Percentiles rank a stretch among this genome's conserved stretches.
phyloP scores from a whole-genome alignment of 2,888 invertebrate species.

The Caenorhabditis macrosperma region DNA sequence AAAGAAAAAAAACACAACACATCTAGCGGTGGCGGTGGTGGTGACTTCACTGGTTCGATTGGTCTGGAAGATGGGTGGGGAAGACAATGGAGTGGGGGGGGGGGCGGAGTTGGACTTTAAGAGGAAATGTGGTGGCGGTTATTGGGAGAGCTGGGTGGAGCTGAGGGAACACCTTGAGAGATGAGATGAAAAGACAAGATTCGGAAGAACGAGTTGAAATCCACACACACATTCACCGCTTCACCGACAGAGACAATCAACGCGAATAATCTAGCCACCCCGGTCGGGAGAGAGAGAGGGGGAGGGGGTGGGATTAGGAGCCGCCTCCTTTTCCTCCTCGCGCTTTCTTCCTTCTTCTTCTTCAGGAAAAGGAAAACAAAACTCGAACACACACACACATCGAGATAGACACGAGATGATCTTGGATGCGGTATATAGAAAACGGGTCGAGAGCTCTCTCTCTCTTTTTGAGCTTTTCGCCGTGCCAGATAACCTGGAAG shows the following conservation, averaged over 20 bases:
- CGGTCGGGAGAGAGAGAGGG: slow-evolving; percentile 2
- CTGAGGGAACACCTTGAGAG: too few relatives aligned
- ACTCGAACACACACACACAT: slow-evolving; percentile 8
- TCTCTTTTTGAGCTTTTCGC: too few relatives aligned
- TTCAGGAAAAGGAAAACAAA: neutral
- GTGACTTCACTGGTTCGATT: too few relatives aligned
- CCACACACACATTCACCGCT: too few relatives aligned
- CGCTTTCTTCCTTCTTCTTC: neutral
- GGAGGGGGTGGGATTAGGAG: slow-evolving; percentile 43
- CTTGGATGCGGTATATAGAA: neutral
- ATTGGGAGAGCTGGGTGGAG: too few relatives aligned
- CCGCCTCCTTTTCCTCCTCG: slow-evolving; percentile 12
- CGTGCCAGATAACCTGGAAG: neutral
- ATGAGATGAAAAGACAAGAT: too few relatives aligned
- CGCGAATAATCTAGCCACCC: slow-evolving; percentile 26
- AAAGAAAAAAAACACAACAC: neutral
- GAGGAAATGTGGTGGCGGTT: neutral
- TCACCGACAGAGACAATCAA: too few relatives aligned
- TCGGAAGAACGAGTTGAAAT: too few relatives aligned
- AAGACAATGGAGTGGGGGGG: too few relatives aligned
- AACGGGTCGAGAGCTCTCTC: neutral
- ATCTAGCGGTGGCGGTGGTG: too few relatives aligned
- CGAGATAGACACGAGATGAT: neutral
- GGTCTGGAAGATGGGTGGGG: too few relatives aligned
- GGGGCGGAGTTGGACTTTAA: neutral